Evolutionary conservation across 2,113 vertebrate genomes (phyloP).

Genomic region (Bucco capensis): DNA sequence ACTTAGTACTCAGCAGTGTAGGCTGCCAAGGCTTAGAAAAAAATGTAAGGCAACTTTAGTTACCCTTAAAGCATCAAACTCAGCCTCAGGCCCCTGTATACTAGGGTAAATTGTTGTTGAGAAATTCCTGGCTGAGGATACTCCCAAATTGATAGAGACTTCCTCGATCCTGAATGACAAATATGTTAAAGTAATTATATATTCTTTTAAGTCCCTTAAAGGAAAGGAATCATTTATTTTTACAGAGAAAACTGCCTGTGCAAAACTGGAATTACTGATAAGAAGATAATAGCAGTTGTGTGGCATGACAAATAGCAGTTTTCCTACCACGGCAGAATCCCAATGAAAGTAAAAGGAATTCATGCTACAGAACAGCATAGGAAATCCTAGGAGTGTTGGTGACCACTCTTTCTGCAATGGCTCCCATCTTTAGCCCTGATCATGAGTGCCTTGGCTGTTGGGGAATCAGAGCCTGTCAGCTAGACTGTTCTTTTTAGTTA

Average conservation of each 20-base stretch:
- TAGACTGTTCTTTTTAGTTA: background rate
- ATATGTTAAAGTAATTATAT: background rate
- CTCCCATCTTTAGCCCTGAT: background rate
- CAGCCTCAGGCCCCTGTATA: background rate
- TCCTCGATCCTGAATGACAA: background rate
- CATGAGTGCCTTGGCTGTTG: background rate
- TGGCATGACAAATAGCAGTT: background rate
- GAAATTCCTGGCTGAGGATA: background rate
- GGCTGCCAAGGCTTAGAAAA: background rate
- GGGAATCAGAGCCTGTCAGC: background rate
- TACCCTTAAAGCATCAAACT: background rate
- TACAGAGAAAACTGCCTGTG: background rate
- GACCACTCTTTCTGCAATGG: background rate
- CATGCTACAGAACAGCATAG: background rate
- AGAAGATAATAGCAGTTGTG: background rate
- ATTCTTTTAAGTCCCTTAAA: background rate
- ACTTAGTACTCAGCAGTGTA: background rate
- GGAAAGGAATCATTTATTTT: background rate
- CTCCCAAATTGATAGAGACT: background rate
- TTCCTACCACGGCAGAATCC: background rate
- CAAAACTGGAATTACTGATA: background rate
- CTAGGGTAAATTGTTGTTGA: background rate
- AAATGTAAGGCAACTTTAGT: too few species aligned
- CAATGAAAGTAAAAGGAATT: background rate
- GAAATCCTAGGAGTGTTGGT: background rate